Conservation (phyloP, 2,888 invertebrate genomes). For the Cylloceria caligata region DNA sequence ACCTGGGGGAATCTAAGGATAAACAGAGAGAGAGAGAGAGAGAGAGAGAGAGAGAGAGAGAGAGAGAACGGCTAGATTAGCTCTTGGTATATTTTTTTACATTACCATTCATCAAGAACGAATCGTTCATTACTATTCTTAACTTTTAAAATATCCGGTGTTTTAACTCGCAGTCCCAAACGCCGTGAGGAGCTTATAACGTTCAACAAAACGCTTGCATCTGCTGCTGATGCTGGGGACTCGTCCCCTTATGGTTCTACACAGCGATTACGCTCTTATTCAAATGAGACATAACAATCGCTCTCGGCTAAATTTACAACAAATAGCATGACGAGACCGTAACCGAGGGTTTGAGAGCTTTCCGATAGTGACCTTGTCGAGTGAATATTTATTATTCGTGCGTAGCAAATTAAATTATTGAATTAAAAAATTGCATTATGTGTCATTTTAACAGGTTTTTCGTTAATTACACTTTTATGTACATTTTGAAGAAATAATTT, state of each 20-base stretch:
- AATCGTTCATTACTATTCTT: constrained; percentile 47
- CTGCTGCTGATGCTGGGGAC: constrained; percentile 30
- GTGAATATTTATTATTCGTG: constrained; percentile 3
- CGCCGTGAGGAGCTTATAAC: background rate
- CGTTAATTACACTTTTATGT: background rate
- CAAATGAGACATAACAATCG: constrained; percentile 65
- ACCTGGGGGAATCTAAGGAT: too few species aligned
- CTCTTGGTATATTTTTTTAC: constrained; percentile 16
- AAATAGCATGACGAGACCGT: constrained; percentile 38
- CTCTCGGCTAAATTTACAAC: constrained; percentile 66
- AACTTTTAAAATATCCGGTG: constrained; percentile 70
- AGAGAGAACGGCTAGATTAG: too few species aligned
- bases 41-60: too few species aligned
- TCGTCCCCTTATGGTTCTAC: constrained; percentile 57
- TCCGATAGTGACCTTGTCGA: constrained; percentile 61
- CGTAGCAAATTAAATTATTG: background rate
- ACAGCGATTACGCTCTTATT: constrained; percentile 66
- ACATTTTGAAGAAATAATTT: background rate
- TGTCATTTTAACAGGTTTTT: background rate
- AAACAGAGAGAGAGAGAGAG: too few species aligned
- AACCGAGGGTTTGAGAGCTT: constrained; percentile 42
- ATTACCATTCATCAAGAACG: background rate
- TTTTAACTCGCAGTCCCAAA: constrained; percentile 57
- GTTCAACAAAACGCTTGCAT: too few species aligned
- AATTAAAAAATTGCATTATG: too few species aligned